A percentile compares a stretch with the other conserved stretches of the same genome.
These are phyloP conservation scores for Pachliopta kotzebuea DNA, from an alignment of 2,888 invertebrate genomes.

Conservation along the genomic window DNA sequence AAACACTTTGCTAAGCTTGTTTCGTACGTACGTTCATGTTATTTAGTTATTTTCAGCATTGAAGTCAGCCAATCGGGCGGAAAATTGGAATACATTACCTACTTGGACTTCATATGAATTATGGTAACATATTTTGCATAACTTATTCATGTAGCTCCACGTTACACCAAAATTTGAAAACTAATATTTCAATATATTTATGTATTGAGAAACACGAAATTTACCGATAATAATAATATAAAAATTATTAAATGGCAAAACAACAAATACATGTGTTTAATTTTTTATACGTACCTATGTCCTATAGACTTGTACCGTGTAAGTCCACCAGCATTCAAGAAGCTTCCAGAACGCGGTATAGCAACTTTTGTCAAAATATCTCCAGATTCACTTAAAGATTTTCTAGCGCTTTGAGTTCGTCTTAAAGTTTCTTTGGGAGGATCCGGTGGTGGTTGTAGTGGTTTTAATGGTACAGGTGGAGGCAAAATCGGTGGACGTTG, in stretches of 20 bases:
- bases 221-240: background rate
- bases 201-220: too few species aligned
- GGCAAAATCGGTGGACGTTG: conserved; percentile 73
- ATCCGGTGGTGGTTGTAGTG: conserved; percentile 50
- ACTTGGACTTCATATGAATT: background rate
- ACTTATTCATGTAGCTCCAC: too few species aligned
- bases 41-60: conserved; percentile 48
- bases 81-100: conserved; percentile 35
- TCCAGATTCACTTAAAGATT: conserved; percentile 82
- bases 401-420: conserved; percentile 71
- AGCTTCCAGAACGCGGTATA: conserved; percentile 91
- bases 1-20: conserved; percentile 64
- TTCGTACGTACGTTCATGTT: conserved; percentile 51
- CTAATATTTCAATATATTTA: too few species aligned
- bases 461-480: conserved; percentile 71
- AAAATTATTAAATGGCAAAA: too few species aligned
- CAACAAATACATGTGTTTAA: too few species aligned
- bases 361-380: conserved; percentile 93
- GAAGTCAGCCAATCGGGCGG: conserved; percentile 47
- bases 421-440: conserved; percentile 63
- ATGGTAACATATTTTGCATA: background rate
- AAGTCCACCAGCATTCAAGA: conserved; percentile 89
- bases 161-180: too few species aligned
- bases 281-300: conserved; percentile 77
- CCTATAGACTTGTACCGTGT: conserved; percentile 87